These are phyloP conservation scores for Matsumurasca onukii DNA, from an alignment of 1,140 invertebrate genomes.

Conservation along the genomic window DNA sequence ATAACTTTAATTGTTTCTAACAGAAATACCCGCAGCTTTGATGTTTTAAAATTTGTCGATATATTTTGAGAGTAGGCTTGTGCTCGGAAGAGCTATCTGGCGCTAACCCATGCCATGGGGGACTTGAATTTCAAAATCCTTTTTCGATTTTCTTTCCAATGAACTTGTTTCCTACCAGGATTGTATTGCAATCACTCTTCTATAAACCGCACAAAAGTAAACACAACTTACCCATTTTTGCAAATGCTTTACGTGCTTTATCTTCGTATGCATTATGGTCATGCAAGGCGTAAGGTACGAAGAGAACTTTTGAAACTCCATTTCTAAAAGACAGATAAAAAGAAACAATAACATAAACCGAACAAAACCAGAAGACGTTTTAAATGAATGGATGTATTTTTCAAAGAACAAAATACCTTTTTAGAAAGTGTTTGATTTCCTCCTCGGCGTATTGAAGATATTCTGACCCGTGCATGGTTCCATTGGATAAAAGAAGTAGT, in stretches of 20 bases:
- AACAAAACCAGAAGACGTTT: not conserved
- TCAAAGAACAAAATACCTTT: constrained; percentile 50
- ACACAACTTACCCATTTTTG: constrained; percentile 57
- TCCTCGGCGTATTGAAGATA: constrained; percentile 66
- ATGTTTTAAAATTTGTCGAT: not conserved
- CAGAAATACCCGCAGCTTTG: not conserved
- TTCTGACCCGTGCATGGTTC: constrained; percentile 63
- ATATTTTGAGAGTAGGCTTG: not conserved
- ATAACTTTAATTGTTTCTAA: not conserved
- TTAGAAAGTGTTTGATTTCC: constrained; percentile 61
- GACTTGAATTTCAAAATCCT: not conserved
- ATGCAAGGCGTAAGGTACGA: constrained; percentile 73
- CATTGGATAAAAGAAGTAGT: constrained; percentile 67
- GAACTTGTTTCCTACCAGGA: not conserved
- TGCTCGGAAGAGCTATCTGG: too few species aligned
- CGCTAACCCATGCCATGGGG: too few species aligned
- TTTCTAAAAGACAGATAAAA: constrained; percentile 53
- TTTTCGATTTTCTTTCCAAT: not conserved
- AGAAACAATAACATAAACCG: not conserved
- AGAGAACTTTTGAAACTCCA: constrained; percentile 64
- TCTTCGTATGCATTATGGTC: constrained; percentile 67
- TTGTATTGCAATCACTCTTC: not conserved
- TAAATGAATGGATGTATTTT: not conserved
- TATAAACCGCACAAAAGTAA: constrained; percentile 25
- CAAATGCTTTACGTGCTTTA: constrained; percentile 60